Evolutionary conservation across 1,140 invertebrate genomes (phyloP), one percentile per base, ranked within the genome.

Genomic region (Calliopsis andreniformis): DNA sequence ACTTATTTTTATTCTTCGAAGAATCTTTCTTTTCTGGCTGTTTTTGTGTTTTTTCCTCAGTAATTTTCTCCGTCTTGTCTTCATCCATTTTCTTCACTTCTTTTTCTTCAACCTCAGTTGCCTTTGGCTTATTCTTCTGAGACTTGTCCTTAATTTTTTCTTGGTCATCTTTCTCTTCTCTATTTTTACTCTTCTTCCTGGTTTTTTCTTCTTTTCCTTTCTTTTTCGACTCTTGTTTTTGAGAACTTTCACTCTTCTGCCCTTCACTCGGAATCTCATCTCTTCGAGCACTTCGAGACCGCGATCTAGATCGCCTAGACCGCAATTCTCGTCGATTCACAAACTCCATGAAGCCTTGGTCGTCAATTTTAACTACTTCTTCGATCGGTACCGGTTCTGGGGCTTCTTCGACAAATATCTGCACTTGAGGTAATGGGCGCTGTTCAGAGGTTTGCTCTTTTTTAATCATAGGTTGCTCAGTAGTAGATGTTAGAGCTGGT

Each of bases 331-430:
- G 89, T 69, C 87, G 89, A 49, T 91, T 92, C 4, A 93, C 80
- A 75, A 89, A 91, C 80, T 93, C 90, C 51, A 91, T 89, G 73
- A 93, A 93, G 28, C 92, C 93, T 83, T 94, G 92, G 56, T 91
- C 86, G 84, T 93, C 92, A 4, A 92, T 83, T 61, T 88, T 80
- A 53, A 91, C 88, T 4, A 92, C 63, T 67, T 89, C 14, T 68
- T 90, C 88, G 43, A 87, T 87, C 0, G 88, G 85, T 56, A 90
- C 80, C 28, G 78, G 77, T 73, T 82, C 82, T 4, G 83, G 47
- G 18, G 64, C 69, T 25, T 88, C 76, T 59, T 92, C 87, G 32
- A 91, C 91, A 5, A 91, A 86, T 64, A 94, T 92, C 87, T 93
- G 90, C 0, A 93, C 91, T 89, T 92, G 91, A 43, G 91, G 86